A percentile compares a stretch with the other conserved stretches of the same genome.
Evolutionary conservation across 2,888 invertebrate genomes (phyloP).

Genomic region (Trilocha varians): DNA sequence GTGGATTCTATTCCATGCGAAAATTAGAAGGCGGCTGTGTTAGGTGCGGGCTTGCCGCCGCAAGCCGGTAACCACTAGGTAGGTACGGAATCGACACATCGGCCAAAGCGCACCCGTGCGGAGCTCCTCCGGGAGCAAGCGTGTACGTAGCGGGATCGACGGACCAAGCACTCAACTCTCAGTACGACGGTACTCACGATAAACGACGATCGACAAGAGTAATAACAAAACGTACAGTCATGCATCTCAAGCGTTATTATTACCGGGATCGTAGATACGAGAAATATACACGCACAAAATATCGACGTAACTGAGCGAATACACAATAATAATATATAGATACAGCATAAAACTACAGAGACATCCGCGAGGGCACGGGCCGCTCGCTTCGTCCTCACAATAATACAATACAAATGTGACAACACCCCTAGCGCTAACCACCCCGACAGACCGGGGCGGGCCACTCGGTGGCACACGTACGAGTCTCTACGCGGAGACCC

Average conservation of each 20-base stretch:
- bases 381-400: slow-evolving; percentile 68
- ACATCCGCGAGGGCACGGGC: slow-evolving; percentile 60
- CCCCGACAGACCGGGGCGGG: slow-evolving; percentile 65
- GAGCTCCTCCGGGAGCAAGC: slow-evolving; percentile 64
- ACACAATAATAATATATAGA: slow-evolving; percentile 65
- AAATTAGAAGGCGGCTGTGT: slow-evolving; percentile 71
- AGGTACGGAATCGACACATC: slow-evolving; percentile 61
- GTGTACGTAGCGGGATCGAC: slow-evolving; percentile 72
- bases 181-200: slow-evolving; percentile 63
- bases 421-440: slow-evolving; percentile 67
- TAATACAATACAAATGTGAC: slow-evolving; percentile 72
- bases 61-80: slow-evolving; percentile 61
- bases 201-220: slow-evolving; percentile 69
- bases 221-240: slow-evolving; percentile 85
- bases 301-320: slow-evolving; percentile 66
- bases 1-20: slow-evolving; percentile 72
- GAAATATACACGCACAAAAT: slow-evolving; percentile 72
- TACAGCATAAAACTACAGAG: slow-evolving; percentile 66
- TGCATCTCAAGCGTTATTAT: slow-evolving; percentile 91
- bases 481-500: slow-evolving; percentile 70
- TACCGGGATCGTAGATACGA: slow-evolving; percentile 81
- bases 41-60: slow-evolving; percentile 68
- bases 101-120: slow-evolving; percentile 70
- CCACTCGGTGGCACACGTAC: slow-evolving; percentile 58
- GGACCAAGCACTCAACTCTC: slow-evolving; percentile 69